These are phyloP conservation scores for Eulacestoma nigropectus DNA, from an alignment of 2,113 vertebrate genomes.

Conservation along the genomic window DNA sequence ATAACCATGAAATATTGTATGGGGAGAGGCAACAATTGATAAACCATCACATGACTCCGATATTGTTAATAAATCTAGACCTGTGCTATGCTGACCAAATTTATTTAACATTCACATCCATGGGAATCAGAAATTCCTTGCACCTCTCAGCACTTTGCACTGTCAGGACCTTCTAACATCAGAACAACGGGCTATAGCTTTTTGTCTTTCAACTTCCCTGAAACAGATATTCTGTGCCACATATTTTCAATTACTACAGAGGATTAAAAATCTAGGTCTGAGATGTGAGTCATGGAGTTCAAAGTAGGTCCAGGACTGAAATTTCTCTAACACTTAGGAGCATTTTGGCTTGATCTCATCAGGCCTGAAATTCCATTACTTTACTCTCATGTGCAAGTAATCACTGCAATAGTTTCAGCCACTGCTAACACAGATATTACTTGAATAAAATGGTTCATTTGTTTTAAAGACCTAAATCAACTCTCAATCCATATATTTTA, in stretches of 20 bases:
- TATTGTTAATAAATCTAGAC: background rate
- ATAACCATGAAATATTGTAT: background rate
- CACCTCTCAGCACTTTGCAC: background rate
- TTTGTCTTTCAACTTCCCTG: background rate
- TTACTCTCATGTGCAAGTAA: background rate
- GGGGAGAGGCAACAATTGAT: background rate
- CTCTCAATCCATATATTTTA: constrained; percentile 3
- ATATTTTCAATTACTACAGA: background rate
- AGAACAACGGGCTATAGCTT: background rate
- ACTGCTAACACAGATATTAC: background rate
- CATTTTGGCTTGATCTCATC: background rate
- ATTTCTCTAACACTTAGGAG: background rate
- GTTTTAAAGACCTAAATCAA: constrained; percentile 43
- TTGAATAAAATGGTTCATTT: constrained; percentile 41
- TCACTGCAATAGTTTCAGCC: background rate
- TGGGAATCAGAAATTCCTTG: background rate
- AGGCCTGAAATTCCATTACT: background rate
- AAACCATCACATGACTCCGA: background rate
- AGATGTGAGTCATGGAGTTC: background rate
- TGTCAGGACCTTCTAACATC: background rate
- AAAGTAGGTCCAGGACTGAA: background rate
- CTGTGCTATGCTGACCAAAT: background rate
- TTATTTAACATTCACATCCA: background rate
- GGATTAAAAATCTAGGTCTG: background rate
- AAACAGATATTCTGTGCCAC: background rate